Percentiles rank a stretch among this genome's conserved stretches.
These are phyloP conservation scores for Bujurquina vittata DNA, from an alignment of 2,113 vertebrate genomes.

Conservation along the genomic window DNA sequence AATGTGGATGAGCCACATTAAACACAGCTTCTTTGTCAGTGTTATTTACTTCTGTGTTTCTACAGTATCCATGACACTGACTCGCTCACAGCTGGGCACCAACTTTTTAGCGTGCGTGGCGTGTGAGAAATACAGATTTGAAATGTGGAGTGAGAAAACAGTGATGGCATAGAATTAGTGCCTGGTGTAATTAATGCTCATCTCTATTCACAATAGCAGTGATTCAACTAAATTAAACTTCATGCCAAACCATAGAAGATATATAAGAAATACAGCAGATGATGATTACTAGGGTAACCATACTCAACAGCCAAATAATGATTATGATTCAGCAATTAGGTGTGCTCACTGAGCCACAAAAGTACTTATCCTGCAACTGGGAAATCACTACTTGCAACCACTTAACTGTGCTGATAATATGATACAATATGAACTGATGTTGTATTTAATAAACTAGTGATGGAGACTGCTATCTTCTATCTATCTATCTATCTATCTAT, in stretches of 20 bases:
- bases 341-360: not conserved
- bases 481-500: too few relatives aligned
- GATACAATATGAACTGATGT: not conserved
- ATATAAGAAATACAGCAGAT: not conserved
- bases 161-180: not conserved
- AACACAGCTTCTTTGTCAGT: not conserved
- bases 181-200: not conserved
- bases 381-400: not conserved
- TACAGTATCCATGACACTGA: not conserved
- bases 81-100: not conserved
- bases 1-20: not conserved
- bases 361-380: not conserved
- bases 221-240: not conserved
- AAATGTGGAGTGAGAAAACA: not conserved
- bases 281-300: not conserved
- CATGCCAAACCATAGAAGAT: not conserved
- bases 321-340: not conserved
- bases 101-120: not conserved
- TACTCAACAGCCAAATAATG: not conserved
- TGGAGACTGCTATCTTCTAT: not conserved
- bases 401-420: not conserved
- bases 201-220: not conserved
- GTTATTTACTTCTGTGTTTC: not conserved
- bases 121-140: not conserved
- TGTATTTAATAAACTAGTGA: not conserved